Evolutionary conservation across 2,113 vertebrate species (phyloP).

Genomic region (Illadopsis cleaveri): DNA sequence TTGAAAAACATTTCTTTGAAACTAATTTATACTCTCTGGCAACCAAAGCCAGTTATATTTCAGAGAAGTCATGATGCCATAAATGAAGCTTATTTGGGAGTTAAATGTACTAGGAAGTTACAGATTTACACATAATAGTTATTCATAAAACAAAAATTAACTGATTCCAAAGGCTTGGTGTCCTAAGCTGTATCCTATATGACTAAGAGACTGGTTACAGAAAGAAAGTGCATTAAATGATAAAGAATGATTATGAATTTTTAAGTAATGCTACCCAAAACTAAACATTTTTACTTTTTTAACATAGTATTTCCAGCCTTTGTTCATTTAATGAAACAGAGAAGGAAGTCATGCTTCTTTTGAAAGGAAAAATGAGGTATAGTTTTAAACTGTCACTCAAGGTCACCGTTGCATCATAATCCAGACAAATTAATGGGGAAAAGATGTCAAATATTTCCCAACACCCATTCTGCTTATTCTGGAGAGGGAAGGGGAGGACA

Average conservation of each 20-base stretch:
- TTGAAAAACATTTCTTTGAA: neutral
- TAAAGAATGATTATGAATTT: neutral
- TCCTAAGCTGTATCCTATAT: neutral
- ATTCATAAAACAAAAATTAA: neutral
- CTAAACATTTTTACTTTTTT: neutral
- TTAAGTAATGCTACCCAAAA: neutral
- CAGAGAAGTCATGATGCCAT: neutral
- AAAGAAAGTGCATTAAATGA: neutral
- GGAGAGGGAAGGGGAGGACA: neutral
- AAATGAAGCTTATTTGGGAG: neutral
- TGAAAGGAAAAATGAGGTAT: neutral
- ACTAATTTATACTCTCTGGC: neutral
- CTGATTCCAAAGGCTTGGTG: neutral
- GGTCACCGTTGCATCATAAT: neutral
- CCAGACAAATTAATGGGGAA: neutral
- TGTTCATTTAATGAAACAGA: neutral
- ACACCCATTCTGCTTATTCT: neutral
- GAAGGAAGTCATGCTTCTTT: neutral
- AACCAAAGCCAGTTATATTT: neutral
- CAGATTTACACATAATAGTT: neutral
- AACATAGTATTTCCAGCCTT: neutral
- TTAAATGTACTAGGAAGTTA: neutral
- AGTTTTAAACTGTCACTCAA: neutral
- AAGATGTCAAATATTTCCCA: neutral
- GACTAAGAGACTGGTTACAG: neutral